phyloP scores from a whole-genome alignment of 37 sponge, comb jelly and placozoan species.

The Chondrosia reniformis region DNA sequence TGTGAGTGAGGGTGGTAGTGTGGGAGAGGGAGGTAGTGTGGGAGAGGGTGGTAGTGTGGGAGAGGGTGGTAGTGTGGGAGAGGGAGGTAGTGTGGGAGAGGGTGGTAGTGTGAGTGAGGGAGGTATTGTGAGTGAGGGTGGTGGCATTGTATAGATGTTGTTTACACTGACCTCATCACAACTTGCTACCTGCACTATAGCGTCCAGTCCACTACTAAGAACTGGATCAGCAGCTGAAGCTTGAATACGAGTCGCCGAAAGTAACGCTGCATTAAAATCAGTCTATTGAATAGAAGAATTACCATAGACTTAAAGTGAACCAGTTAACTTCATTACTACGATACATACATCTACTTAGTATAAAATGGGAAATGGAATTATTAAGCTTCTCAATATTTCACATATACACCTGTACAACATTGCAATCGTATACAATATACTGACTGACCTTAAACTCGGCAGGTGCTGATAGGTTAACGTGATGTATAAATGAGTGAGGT shows the following conservation, averaged over 20 bases:
- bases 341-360: too few species aligned
- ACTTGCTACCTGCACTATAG: neutral
- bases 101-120: too few species aligned
- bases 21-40: too few species aligned
- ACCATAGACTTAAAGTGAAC: too few species aligned
- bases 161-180: constrained; percentile 13
- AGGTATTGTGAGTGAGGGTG: too few species aligned
- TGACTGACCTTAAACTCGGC: neutral
- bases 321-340: too few species aligned
- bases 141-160: too few species aligned
- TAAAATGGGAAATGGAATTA: neutral
- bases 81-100: too few species aligned
- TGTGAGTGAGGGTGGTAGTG: too few species aligned
- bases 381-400: neutral
- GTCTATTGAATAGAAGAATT: too few species aligned
- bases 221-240: neutral
- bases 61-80: too few species aligned
- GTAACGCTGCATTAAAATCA: neutral
- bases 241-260: neutral
- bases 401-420: neutral
- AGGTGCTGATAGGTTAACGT: neutral
- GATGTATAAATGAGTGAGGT: constrained; percentile 15
- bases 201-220: constrained; percentile 17
- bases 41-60: too few species aligned
- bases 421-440: neutral